Percentiles rank a stretch among this genome's conserved stretches.
These are phyloP conservation scores for Elymnias hypermnestra DNA, from an alignment of 1,140 invertebrate genomes.

Conservation along the genomic window DNA sequence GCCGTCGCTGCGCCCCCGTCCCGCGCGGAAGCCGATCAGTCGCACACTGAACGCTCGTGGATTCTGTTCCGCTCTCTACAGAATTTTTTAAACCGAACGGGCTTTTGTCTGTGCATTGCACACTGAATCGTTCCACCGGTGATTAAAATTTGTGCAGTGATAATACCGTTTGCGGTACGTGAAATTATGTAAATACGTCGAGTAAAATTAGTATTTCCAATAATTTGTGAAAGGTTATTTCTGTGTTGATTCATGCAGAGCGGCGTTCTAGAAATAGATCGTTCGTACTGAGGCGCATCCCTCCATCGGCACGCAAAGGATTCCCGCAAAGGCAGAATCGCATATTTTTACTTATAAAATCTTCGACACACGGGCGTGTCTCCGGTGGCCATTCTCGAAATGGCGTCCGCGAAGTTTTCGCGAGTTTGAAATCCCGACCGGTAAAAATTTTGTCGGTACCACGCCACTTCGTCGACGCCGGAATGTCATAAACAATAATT, in stretches of 20 bases:
- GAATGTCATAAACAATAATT: no score
- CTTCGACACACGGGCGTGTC: slow-evolving; percentile 57
- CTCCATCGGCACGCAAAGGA: slow-evolving; percentile 45
- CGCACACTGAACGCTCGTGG: slow-evolving; percentile 59
- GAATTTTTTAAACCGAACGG: slow-evolving; percentile 46
- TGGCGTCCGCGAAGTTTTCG: slow-evolving; percentile 65
- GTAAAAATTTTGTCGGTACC: slow-evolving; percentile 49
- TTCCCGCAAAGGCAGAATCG: slow-evolving; percentile 41
- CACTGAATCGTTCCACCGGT: slow-evolving; percentile 43
- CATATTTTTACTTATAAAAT: slow-evolving; percentile 29
- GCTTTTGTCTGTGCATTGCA: slow-evolving; percentile 57
- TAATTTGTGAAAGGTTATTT: slow-evolving; percentile 72
- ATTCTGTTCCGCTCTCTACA: slow-evolving; percentile 45
- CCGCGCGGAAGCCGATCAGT: slow-evolving; percentile 53
- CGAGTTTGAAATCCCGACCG: slow-evolving; percentile 67
- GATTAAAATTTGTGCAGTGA: slow-evolving; percentile 59
- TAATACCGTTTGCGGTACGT: slow-evolving; percentile 68
- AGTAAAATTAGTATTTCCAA: slow-evolving; percentile 55
- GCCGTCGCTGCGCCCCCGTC: slow-evolving; percentile 25
- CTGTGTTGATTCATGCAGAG: slow-evolving; percentile 72
- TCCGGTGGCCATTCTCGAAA: slow-evolving; percentile 52
- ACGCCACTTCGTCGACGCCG: slow-evolving; percentile 30
- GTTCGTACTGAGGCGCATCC: slow-evolving; percentile 62
- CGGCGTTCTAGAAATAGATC: slow-evolving; percentile 72
- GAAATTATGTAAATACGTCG: slow-evolving; percentile 47